phyloP scores from a whole-genome alignment of 2,888 invertebrate genomes.

The Eilema depressum region DNA sequence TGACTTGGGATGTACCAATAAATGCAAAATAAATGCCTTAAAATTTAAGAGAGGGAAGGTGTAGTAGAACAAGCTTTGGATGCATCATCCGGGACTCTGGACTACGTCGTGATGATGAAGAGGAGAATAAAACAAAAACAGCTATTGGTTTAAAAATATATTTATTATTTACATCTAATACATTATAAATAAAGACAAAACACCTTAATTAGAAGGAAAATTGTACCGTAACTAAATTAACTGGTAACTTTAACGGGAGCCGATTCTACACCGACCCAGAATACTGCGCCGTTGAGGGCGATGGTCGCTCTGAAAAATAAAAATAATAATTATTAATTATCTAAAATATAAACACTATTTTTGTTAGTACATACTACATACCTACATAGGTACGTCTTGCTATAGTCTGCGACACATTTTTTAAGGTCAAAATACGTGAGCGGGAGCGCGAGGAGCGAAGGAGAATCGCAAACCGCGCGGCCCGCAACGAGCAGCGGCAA shows the following conservation, averaged over 20 bases:
- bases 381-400: too few relatives aligned
- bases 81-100: too few relatives aligned
- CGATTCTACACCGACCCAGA: conserved; percentile 90
- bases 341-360: neutral
- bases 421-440: too few relatives aligned
- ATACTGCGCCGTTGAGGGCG: conserved; percentile 89
- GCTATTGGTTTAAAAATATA: neutral
- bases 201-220: conserved; percentile 42
- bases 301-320: conserved; percentile 88
- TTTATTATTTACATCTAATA: conserved; percentile 27
- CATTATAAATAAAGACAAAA: conserved; percentile 27
- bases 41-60: too few relatives aligned
- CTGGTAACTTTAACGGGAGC: conserved; percentile 86
- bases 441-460: too few relatives aligned
- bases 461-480: too few relatives aligned
- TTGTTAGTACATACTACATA: too few relatives aligned
- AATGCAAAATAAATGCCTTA: too few relatives aligned
- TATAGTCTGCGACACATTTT: neutral
- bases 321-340: conserved; percentile 39
- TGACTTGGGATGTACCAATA: too few relatives aligned
- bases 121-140: neutral
- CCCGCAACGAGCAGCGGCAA: too few relatives aligned
- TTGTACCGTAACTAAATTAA: conserved; percentile 43
- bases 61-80: too few relatives aligned
- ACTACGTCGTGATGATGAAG: neutral